Evolutionary conservation across 2,888 invertebrate species (phyloP), one percentile per base, ranked within the genome.

Genomic region (Rhopalosiphum nymphaeae): DNA sequence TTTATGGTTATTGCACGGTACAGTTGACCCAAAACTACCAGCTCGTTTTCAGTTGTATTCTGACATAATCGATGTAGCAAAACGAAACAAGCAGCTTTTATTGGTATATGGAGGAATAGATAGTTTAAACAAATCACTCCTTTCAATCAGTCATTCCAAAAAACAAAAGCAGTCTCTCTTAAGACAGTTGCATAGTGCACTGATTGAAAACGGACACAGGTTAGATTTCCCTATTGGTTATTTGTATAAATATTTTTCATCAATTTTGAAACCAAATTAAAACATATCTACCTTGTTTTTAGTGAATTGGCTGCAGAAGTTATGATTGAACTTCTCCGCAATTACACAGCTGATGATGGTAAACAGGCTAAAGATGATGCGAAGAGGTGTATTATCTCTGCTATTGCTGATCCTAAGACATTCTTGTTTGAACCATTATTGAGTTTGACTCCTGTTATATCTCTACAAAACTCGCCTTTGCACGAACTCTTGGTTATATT

Each of bases 281-380:
- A 10, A 53, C 53, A 25, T 67, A 29, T 13, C 42, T 44, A 46
- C 26, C 4, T 93, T 94, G 95, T 94, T 96, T 96, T 42, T 96
- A 98, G 98, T 96, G 99, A 99, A 95, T 97, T 98, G 95, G 99
- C 99, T 49, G 98, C 99, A 42, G 98, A 98, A 96, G 99, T 99
- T 9, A 99, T 99, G 99, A 98, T 99, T 95, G 99, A 99, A 96
- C 96, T 99, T 1, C 96, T 99, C 94, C 98, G 98, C 49, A 99
- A 99, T 0, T 99, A 99, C 96, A 99, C 99, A 49, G 98, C 99
- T 95, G 99, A 99, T 95, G 99, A 99, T 96, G 99, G 99, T 0
- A 98, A 98, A 3, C 98, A 98, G 95, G 99, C 99, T 0, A 97
- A 99, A 95, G 99, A 99, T 96, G 99, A 99, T 96, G 99, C 99